Evolutionary conservation across 1,140 invertebrate genomes (phyloP).

Genomic region (Colletes latitarsis): DNA sequence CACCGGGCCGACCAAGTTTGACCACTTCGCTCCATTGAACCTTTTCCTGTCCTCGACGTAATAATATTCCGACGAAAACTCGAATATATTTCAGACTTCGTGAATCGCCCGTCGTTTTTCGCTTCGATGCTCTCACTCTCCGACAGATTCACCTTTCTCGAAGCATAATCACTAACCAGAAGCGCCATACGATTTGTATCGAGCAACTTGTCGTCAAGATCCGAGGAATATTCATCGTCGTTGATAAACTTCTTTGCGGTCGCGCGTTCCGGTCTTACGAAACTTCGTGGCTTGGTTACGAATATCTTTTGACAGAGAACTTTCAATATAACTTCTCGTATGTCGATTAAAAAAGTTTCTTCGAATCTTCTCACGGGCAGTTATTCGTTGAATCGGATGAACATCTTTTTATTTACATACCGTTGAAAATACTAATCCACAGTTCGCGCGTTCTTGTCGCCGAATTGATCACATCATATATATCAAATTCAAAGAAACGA

Average conservation of each 20-base stretch:
- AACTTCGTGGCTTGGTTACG: too few species aligned
- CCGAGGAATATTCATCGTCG: background rate
- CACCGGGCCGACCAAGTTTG: slow-evolving; percentile 68
- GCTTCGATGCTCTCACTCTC: background rate
- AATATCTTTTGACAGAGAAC: too few species aligned
- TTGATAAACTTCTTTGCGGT: too few species aligned
- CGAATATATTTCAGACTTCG: background rate
- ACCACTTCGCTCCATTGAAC: slow-evolving; percentile 66
- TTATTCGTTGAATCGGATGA: background rate
- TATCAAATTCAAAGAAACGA: background rate
- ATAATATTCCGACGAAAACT: background rate
- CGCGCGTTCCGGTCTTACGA: background rate
- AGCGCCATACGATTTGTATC: background rate
- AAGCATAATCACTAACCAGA: background rate
- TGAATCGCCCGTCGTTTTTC: background rate
- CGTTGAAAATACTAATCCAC: background rate
- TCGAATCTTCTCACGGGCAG: background rate
- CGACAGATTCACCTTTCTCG: slow-evolving; percentile 4
- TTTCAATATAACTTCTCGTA: too few species aligned
- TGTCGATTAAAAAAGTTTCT: background rate
- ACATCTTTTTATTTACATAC: slow-evolving; percentile 23
- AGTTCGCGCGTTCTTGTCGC: background rate
- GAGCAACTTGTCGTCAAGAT: background rate
- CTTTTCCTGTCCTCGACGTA: slow-evolving; percentile 11
- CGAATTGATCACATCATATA: slow-evolving; percentile 8